Evolutionary conservation across 2,113 vertebrate genomes (phyloP).

Genomic region (Penelope pileata): DNA sequence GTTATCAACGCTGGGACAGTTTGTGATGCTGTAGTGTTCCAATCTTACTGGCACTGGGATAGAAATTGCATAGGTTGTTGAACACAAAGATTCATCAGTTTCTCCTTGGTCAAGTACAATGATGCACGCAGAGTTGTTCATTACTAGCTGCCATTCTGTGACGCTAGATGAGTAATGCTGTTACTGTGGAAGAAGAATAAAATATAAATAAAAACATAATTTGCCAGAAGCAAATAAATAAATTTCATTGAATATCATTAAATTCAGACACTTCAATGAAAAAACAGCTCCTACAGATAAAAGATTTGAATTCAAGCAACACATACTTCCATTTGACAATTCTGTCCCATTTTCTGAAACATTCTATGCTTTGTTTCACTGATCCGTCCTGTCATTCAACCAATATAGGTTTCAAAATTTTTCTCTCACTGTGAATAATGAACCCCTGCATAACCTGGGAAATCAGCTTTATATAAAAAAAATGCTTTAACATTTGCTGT

Average conservation of each 20-base stretch:
- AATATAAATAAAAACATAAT: background rate
- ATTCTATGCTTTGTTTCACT: background rate
- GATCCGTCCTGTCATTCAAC: background rate
- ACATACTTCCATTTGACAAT: background rate
- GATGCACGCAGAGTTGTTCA: background rate
- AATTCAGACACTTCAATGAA: background rate
- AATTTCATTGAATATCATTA: background rate
- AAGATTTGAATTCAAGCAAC: background rate
- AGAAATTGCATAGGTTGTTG: background rate
- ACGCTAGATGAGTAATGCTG: background rate
- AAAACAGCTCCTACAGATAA: background rate
- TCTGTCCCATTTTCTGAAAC: background rate
- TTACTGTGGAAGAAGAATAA: background rate
- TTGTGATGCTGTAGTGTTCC: background rate
- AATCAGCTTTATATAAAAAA: background rate
- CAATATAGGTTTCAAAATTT: background rate
- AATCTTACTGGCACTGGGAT: background rate
- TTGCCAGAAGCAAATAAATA: background rate
- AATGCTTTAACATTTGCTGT: constrained; percentile 3
- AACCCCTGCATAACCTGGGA: background rate
- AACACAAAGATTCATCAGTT: background rate
- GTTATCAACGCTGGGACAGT: background rate
- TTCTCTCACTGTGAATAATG: background rate
- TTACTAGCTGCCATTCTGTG: background rate
- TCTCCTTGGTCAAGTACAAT: background rate